Base-by-base conservation (phyloP, 2,888 invertebrate genomes). In the Norana najaformis region DNA sequence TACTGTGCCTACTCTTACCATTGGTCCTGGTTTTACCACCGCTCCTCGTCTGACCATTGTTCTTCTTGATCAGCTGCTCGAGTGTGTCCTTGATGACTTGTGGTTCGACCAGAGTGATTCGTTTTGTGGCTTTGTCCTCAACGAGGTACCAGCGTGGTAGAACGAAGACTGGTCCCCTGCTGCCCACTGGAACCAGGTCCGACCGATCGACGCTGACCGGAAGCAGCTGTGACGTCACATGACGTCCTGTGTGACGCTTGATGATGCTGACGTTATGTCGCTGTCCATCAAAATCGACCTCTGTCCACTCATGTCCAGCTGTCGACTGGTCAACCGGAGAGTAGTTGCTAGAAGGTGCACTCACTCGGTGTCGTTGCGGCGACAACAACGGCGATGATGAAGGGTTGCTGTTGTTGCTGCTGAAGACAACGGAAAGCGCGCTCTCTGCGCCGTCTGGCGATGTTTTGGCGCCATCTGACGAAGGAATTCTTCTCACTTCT, bases 161-260 rank as follows among this genome's bases (percentile, higher is more conserved):
- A 85, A 85, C 85, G 85, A 85, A 85, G 85, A 85, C 85, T 36
- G 85, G 35, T 85, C 30, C 69, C n/a, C 37, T 85, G 36, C 36
- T 23, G 36, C 37, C 85, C 36, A 85, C 1, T 0, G 85, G 6
- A 37, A 85, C 85, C 85, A 37, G 11, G 20, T 85, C 85, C 36
- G 35, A 8, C 35, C 36, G 85, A 35, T 37, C 37, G 85, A 36
- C 35, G 85, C 36, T 85, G 11, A 85, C 18, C 35, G 85, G 85
- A 85, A 35, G 85, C 34, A n/a, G 18, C 36, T 85, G 85, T 14
- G 83, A 35, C 85, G 85, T 37, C 37, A 37, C 20, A 3, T 37
- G 85, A 85, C 69, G 69, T n/a, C 30, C 8, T 69, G 69, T 30
- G n/a, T 69, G 69, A 69, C 69, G n/a, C 11, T 69, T 69, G 11